A percentile compares a stretch with the other conserved stretches of the same genome.
These are phyloP conservation scores for Coracias cyanogaster DNA, from an alignment of 2,797 vertebrate genomes.

Conservation along the genomic window DNA sequence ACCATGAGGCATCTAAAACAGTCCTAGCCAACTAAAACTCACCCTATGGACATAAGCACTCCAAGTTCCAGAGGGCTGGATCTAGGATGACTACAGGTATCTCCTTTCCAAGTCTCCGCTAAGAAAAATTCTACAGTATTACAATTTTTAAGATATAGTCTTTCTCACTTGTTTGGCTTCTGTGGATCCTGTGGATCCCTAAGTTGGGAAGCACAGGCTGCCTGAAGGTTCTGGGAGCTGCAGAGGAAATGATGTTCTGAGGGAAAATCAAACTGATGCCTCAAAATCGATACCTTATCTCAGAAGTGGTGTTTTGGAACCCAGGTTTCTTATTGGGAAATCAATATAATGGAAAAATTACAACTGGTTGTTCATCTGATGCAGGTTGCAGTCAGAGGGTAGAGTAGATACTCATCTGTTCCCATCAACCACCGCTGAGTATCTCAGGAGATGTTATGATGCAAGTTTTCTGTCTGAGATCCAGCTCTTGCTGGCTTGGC, in stretches of 20 bases:
- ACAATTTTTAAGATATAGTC: background rate
- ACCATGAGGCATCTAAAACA: background rate
- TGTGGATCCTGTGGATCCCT: background rate
- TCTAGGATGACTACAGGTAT: background rate
- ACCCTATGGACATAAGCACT: background rate
- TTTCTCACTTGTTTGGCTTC: background rate
- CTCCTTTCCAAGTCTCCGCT: background rate
- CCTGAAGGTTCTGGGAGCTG: background rate
- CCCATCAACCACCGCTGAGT: background rate
- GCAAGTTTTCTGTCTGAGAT: constrained; percentile 34
- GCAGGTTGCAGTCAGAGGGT: background rate
- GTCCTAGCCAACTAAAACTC: background rate
- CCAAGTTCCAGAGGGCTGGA: background rate
- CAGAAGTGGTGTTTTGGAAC: background rate
- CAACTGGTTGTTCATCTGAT: background rate
- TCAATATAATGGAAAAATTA: background rate
- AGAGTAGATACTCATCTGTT: background rate
- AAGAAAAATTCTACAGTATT: background rate
- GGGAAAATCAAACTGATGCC: background rate
- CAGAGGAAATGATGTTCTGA: background rate
- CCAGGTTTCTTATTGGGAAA: background rate
- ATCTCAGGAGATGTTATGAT: constrained; percentile 4
- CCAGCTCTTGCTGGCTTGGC: background rate
- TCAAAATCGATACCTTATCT: background rate
- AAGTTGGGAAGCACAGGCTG: background rate